These are phyloP conservation scores for Apodemia duryi DNA, from an alignment of 2,888 invertebrate genomes.

Conservation along the genomic window DNA sequence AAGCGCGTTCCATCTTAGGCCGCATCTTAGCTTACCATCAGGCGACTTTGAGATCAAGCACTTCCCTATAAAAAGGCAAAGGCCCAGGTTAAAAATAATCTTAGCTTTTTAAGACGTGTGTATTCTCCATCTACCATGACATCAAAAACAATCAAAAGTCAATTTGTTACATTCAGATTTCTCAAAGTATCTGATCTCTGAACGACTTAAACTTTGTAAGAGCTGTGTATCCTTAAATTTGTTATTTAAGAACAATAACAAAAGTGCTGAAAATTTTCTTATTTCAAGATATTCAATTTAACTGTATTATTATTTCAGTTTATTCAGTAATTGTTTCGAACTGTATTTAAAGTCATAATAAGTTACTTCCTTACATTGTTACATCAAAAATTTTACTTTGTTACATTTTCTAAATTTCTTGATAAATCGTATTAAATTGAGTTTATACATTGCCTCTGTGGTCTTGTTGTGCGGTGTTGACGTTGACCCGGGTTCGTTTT, in stretches of 20 bases:
- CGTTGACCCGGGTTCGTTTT: too few species aligned
- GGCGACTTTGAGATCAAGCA: too few species aligned
- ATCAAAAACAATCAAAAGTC: background rate
- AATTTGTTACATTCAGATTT: background rate
- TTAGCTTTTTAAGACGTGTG: background rate
- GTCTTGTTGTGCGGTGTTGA: too few species aligned
- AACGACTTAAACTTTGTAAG: background rate
- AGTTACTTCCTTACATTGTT: background rate
- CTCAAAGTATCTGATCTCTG: background rate
- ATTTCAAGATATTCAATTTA: background rate
- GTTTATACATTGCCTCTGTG: too few species aligned
- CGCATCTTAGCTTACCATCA: too few species aligned
- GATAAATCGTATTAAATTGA: too few species aligned
- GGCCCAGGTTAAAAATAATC: too few species aligned
- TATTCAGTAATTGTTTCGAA: background rate
- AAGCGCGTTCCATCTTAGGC: too few species aligned
- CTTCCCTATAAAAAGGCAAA: too few species aligned
- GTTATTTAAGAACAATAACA: conserved; percentile 1
- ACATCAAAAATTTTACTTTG: background rate
- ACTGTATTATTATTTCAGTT: background rate
- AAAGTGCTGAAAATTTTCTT: background rate
- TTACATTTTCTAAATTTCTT: background rate
- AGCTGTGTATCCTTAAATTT: conserved; percentile 1
- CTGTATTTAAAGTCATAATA: background rate
- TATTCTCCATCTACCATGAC: background rate